A percentile compares a stretch with the other conserved stretches of the same genome.
Evolutionary conservation across 2,113 vertebrate genomes (phyloP).

Genomic region (Microtus richardsoni): DNA sequence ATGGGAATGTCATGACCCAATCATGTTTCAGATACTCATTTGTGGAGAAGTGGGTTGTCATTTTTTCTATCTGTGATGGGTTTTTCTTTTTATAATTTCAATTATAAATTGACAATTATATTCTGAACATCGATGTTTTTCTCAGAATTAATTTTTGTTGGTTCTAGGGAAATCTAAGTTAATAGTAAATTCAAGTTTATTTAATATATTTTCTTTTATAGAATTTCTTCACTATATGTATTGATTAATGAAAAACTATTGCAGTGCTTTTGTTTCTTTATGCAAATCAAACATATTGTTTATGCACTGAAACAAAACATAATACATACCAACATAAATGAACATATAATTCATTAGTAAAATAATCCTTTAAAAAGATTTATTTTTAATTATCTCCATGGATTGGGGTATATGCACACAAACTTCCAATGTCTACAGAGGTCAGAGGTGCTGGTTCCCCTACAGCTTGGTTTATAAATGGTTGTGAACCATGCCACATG

Average conservation of each 20-base stretch:
- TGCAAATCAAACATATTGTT: neutral
- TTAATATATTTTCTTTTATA: neutral
- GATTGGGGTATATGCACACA: neutral
- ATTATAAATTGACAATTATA: neutral
- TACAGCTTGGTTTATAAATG: neutral
- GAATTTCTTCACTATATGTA: neutral
- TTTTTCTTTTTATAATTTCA: neutral
- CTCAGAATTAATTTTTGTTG: slow-evolving; percentile 47
- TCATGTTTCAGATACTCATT: slow-evolving; percentile 39
- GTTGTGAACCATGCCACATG: neutral
- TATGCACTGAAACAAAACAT: neutral
- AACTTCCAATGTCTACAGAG: neutral
- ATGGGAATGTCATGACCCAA: neutral
- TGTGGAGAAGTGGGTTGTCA: neutral
- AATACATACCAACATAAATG: neutral
- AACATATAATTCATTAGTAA: neutral
- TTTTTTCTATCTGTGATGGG: neutral
- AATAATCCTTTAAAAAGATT: neutral
- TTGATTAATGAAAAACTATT: neutral
- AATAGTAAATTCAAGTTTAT: neutral
- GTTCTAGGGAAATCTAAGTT: neutral
- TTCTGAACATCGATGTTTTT: neutral
- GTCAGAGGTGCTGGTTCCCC: neutral
- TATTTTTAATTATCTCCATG: neutral
- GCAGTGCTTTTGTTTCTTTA: neutral